phyloP scores from a whole-genome alignment of 92 coral and sea anemone species.

The Zoanthus sociatus region DNA sequence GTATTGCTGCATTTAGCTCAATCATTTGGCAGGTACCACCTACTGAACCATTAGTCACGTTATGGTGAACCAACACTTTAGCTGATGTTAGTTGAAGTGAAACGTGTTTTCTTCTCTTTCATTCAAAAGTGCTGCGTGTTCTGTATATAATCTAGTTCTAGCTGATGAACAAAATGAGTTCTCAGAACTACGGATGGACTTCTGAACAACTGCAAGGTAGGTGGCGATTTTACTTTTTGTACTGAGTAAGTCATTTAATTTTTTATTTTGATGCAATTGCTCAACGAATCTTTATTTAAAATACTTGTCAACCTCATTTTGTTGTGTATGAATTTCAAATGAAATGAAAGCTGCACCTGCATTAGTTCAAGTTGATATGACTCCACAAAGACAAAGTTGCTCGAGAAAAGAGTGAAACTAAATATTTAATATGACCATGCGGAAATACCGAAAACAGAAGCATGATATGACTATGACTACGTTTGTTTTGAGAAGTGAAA shows the following conservation, averaged over 20 bases:
- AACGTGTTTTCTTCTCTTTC: background rate
- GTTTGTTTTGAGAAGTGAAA: too few species aligned
- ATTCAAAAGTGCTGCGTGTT: background rate
- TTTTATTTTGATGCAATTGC: too few species aligned
- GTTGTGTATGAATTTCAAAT: too few species aligned
- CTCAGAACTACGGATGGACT: constrained; percentile 27
- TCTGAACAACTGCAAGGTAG: constrained; percentile 18
- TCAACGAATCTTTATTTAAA: too few species aligned
- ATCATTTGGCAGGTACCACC: constrained; percentile 17
- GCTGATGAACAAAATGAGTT: constrained; percentile 1
- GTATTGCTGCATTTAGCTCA: background rate
- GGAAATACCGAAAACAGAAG: background rate
- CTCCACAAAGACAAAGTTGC: too few species aligned
- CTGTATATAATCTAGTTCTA: background rate
- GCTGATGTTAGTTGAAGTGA: background rate
- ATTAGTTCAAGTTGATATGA: too few species aligned
- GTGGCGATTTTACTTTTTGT: background rate
- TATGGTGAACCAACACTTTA: background rate
- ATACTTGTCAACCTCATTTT: too few species aligned
- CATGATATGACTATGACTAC: background rate
- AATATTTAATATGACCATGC: background rate
- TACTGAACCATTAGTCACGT: background rate
- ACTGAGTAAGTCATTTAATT: background rate
- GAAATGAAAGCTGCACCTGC: too few species aligned
- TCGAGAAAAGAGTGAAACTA: too few species aligned